phyloP scores from a whole-genome alignment of 2,888 invertebrate species.

The Protula sp. region DNA sequence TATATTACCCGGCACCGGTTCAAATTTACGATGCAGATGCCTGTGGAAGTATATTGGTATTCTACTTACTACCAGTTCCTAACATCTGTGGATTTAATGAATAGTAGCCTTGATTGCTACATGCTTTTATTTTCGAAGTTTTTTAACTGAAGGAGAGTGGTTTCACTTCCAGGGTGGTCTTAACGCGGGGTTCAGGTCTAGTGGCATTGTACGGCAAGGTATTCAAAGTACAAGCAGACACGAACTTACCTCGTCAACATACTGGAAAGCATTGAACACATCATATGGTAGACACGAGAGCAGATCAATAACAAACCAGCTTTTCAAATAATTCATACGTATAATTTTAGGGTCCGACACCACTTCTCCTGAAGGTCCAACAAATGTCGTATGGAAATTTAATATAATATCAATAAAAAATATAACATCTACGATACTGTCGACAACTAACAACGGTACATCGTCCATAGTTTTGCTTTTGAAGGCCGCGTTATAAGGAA shows the following conservation, averaged over 20 bases:
- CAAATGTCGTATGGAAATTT: conserved; percentile 99
- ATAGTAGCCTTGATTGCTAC: no score
- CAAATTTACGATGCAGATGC: no score
- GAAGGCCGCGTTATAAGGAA: conserved; percentile 99
- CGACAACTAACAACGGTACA: conserved; percentile 53
- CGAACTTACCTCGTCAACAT: background rate
- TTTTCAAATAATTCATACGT: conserved; percentile 85
- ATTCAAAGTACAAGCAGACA: no score
- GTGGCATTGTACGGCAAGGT: no score
- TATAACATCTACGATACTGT: conserved; percentile 96
- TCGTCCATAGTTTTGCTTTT: conserved; percentile 82
- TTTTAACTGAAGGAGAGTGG: no score
- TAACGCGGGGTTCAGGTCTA: no score
- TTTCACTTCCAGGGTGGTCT: no score
- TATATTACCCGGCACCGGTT: no score
- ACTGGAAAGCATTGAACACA: conserved; percentile 92
- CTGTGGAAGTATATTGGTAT: no score
- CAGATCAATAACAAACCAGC: conserved; percentile 99
- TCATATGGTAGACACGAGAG: conserved; percentile 99
- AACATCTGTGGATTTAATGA: no score
- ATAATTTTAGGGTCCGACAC: conserved; percentile 87
- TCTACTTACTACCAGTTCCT: no score
- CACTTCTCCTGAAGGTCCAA: conserved; percentile 76
- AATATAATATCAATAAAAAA: conserved; percentile 99
- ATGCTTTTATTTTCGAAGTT: no score